Evolutionary conservation across 1,140 invertebrate genomes (phyloP).

Genomic region (Zaprionus ornatus): DNA sequence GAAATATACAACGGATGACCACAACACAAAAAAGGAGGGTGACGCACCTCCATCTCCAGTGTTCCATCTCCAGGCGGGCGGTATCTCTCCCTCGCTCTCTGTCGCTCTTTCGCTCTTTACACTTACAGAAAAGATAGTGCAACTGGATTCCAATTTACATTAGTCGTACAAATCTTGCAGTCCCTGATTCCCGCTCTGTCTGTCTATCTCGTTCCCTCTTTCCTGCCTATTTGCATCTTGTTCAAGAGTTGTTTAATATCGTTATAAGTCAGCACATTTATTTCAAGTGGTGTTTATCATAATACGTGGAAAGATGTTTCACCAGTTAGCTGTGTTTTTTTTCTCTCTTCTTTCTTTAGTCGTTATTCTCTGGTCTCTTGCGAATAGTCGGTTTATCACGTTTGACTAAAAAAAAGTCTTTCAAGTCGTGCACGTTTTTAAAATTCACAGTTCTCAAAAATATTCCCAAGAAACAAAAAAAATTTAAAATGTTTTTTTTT

Average conservation of each 20-base stretch:
- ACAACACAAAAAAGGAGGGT: conserved; percentile 14
- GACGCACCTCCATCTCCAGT: conserved; percentile 28
- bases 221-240: no score
- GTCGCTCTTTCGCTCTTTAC: conserved; percentile 14
- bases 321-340: conserved; percentile 4
- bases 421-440: neutral
- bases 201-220: neutral
- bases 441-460: neutral
- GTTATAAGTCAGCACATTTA: conserved; percentile 20
- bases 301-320: conserved; percentile 45
- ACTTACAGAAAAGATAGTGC: conserved; percentile 16
- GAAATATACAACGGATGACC: conserved; percentile 22
- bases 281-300: conserved; percentile 28
- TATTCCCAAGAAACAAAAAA: neutral
- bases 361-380: neutral
- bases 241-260: conserved; percentile 20
- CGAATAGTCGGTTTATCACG: neutral
- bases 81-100: conserved; percentile 3
- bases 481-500: neutral
- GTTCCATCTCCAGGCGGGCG: conserved; percentile 3
- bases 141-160: neutral
- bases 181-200: neutral
- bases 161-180: neutral
- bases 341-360: neutral
- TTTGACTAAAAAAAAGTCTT: neutral